A percentile compares a stretch with the other conserved stretches of the same genome.
Evolutionary conservation across 2,797 vertebrate genomes (phyloP).

Genomic region (Diglossa cyanea): DNA sequence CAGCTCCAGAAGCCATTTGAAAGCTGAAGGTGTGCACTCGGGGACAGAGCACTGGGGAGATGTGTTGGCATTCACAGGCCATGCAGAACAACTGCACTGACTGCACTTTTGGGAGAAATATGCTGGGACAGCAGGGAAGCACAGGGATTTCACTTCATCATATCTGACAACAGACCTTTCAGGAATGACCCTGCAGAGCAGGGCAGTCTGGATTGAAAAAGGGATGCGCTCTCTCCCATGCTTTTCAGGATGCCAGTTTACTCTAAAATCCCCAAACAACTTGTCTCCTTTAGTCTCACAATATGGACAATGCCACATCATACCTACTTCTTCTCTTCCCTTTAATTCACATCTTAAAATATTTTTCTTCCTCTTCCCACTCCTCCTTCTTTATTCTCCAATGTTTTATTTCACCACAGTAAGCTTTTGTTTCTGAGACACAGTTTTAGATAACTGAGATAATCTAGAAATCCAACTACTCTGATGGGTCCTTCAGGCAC

Average conservation of each 20-base stretch:
- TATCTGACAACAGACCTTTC: background rate
- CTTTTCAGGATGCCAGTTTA: background rate
- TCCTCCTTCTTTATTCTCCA: background rate
- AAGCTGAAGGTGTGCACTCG: background rate
- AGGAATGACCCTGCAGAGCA: background rate
- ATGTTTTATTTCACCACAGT: background rate
- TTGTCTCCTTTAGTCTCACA: background rate
- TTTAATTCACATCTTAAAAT: background rate
- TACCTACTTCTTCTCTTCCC: background rate
- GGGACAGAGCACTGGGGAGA: background rate
- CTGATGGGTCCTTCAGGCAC: background rate
- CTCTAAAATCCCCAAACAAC: background rate
- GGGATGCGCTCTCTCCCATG: background rate
- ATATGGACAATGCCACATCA: background rate
- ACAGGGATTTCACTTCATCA: background rate
- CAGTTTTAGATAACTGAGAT: background rate
- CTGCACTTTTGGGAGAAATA: background rate
- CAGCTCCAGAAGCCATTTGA: background rate
- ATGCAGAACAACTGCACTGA: slow-evolving; percentile 24
- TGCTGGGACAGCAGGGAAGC: slow-evolving; percentile 24
- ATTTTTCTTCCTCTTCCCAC: background rate
- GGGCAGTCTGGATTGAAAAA: background rate
- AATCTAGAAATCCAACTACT: background rate
- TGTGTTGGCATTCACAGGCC: background rate
- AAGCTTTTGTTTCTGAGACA: background rate